Conservation (phyloP, 1,140 invertebrate genomes). For the Panagrolaimus sp. region DNA sequence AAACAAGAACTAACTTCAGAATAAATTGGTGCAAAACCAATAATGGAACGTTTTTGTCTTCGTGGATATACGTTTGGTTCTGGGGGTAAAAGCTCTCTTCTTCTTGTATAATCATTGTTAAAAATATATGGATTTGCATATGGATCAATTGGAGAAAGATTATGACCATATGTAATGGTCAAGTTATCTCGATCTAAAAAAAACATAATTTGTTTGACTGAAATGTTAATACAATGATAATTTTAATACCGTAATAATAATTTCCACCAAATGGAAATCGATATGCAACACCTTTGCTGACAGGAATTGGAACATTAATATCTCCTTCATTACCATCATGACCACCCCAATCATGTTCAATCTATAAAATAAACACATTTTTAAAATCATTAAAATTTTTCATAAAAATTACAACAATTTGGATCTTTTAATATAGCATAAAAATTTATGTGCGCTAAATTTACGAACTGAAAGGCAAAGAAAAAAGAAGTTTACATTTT, state of each 20-base stretch:
- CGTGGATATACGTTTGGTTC: slow-evolving; percentile 15
- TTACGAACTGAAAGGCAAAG: too few species aligned
- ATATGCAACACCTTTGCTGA: slow-evolving; percentile 29
- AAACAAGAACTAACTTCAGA: not conserved
- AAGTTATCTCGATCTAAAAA: slow-evolving; percentile 32
- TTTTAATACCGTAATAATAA: slow-evolving; percentile 31
- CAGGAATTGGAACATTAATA: slow-evolving; percentile 31
- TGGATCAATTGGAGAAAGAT: slow-evolving; percentile 33
- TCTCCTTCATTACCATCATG: slow-evolving; percentile 32
- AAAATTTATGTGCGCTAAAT: too few species aligned
- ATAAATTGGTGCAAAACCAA: slow-evolving; percentile 3
- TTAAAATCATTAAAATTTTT: too few species aligned
- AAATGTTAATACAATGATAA: too few species aligned
- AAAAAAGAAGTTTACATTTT: too few species aligned
- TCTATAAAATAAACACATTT: not conserved
- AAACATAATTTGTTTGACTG: not conserved
- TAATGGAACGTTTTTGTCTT: not conserved
- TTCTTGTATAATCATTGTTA: slow-evolving; percentile 20
- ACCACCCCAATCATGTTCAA: slow-evolving; percentile 31
- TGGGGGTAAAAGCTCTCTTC: not conserved
- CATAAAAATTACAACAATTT: too few species aligned
- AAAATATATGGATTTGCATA: slow-evolving; percentile 23
- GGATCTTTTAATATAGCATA: too few species aligned
- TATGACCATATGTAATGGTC: slow-evolving; percentile 33
- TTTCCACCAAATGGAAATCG: slow-evolving; percentile 35